These are phyloP conservation scores for Limnephilus rhombicus DNA, from an alignment of 2,888 invertebrate species.

Conservation along the genomic window DNA sequence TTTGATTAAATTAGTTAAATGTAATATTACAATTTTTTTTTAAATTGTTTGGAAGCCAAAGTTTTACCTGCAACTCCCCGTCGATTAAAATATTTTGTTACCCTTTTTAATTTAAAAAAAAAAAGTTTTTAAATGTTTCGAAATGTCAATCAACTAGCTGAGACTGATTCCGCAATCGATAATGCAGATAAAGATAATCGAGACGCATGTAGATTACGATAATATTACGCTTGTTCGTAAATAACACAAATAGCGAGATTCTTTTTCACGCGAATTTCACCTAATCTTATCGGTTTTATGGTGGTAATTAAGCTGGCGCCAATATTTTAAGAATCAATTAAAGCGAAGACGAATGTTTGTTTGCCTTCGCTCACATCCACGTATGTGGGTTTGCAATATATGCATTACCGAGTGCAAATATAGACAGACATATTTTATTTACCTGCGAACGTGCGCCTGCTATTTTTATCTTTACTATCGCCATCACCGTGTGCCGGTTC, in stretches of 20 bases:
- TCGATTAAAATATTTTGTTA: too few species aligned
- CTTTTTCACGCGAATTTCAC: not conserved
- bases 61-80: too few species aligned
- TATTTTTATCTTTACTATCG: not conserved
- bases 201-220: not conserved
- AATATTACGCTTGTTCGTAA: not conserved
- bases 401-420: not conserved
- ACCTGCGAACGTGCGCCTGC: not conserved
- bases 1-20: too few species aligned
- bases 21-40: too few species aligned
- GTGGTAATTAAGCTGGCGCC: not conserved
- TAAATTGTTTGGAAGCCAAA: too few species aligned
- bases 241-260: not conserved
- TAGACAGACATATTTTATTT: not conserved
- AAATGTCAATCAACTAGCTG: not conserved
- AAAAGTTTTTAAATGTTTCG: not conserved
- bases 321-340: slow-evolving; percentile 1
- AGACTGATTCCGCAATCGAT: not conserved
- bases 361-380: not conserved
- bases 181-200: not conserved
- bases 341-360: not conserved
- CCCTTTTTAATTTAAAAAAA: too few species aligned
- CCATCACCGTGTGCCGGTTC: not conserved
- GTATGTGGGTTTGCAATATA: not conserved
- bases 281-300: not conserved